A percentile compares a stretch with the other conserved stretches of the same genome.
Evolutionary conservation across 92 coral and sea anemone genomes (phyloP).

Genomic region (Porites evermanni): DNA sequence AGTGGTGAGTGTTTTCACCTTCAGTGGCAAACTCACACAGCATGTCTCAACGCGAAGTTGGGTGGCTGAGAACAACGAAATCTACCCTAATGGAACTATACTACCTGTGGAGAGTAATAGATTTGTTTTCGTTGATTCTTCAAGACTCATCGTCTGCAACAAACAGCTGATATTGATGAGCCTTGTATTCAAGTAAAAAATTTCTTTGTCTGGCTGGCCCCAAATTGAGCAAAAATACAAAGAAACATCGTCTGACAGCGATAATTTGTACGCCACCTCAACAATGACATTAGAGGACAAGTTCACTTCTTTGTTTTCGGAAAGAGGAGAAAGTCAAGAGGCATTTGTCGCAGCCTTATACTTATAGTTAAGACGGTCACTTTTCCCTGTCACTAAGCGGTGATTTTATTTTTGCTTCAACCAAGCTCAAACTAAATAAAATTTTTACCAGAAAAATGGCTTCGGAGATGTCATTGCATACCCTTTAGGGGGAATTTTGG

Average conservation of each 20-base stretch:
- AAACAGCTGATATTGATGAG: conserved; percentile 31
- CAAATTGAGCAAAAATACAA: conserved; percentile 34
- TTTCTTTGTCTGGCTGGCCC: conserved; percentile 29
- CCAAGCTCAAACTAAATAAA: not conserved
- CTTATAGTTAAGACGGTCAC: not conserved
- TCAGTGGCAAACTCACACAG: not conserved
- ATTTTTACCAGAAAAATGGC: conserved; percentile 11
- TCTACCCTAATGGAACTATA: not conserved
- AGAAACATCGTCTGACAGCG: conserved; percentile 43
- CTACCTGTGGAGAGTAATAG: not conserved
- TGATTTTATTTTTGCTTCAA: conserved; percentile 12
- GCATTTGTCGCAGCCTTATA: not conserved
- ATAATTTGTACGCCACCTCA: conserved; percentile 28
- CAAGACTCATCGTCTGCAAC: not conserved
- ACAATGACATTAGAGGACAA: not conserved
- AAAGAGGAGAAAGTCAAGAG: conserved; percentile 4
- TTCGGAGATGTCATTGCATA: conserved; percentile 21
- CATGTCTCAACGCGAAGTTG: not conserved
- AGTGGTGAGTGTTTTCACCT: not conserved
- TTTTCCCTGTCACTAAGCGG: conserved; percentile 1
- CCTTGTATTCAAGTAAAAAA: conserved; percentile 11
- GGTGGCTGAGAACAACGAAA: not conserved
- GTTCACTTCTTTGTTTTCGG: conserved; percentile 12
- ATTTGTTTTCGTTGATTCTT: conserved; percentile 13
- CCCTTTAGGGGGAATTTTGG: conserved; percentile 1